Evolutionary conservation across 2,113 vertebrate species (phyloP), one percentile per base, ranked within the genome.

Genomic region (Pteropus alecto): DNA sequence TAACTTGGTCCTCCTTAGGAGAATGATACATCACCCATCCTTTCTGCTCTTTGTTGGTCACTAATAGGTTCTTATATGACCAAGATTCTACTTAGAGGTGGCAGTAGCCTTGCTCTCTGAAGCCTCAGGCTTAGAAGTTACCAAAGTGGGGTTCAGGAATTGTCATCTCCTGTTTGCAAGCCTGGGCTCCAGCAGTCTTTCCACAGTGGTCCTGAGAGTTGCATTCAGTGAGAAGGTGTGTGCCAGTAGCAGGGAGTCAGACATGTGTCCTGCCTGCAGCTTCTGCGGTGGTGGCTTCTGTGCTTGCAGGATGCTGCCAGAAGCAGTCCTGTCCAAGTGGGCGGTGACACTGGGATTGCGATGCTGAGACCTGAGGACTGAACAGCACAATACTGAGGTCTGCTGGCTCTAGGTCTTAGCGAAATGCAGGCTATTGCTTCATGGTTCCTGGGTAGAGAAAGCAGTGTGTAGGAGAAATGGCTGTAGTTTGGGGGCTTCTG

Each of bases 11-110:
- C 58, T 48, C 48, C 28, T 38, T 10, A 13, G 85, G 79, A 90
- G n/a, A 68, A 79, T 74, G 78, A 26, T 2, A n/a, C 6, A 63
- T 24, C 22, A 43, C 26, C 61, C 15, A 41, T 8, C 7, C 4
- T 77, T 56, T 84, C n/a, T 73, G 63, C n/a, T 83, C 21, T 48
- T n/a, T 21, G n/a, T 46, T 76, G 65, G 33, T 74, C 14, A 12
- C n/a, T 63, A 33, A 11, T 10, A 48, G 93, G 93, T 92, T 83
- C 78, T 90, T 24, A 13, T n/a, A 1, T 74, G 87, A 84, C 86
- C n/a, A 15, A 21, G 60, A 30, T 46, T 74, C 76, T 60, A 38
- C 19, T 67, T 30, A 41, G 88, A 88, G 61, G 61, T 85, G 10
- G 63, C 60, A 91, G 30, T 11, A 0, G 24, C 16, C 22, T 61